Evolutionary conservation across 2,113 vertebrate genomes (phyloP), one percentile per base, ranked within the genome.

Genomic region (Odocoileus virginianus): DNA sequence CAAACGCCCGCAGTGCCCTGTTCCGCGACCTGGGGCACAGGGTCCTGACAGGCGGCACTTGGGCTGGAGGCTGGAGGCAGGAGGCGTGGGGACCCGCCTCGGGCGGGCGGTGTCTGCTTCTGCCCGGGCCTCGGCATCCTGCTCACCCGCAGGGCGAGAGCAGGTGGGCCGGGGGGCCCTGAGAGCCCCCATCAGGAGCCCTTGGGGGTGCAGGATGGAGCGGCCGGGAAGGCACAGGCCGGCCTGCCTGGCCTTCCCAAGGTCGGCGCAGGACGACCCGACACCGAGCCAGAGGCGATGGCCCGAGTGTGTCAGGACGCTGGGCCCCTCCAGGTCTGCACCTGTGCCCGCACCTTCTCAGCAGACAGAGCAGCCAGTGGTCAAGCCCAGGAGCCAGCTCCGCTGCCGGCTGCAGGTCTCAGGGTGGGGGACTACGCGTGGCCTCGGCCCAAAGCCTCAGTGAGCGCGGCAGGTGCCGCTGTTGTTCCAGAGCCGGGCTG

Each of bases 151-250:
- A 64, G 54, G 76, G 30, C 11, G 0, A 64, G 27, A 25, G 27
- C 15, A 1, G 50, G 74, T 1, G 0, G 54, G 43, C 21, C 27
- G 23, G 57, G 21, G 19, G 15, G 28, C 28, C 76, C 45, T 3
- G 76, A 30, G 45, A 78, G 58, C 58, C n/a, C 71, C 64, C 10
- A 17, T 50, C n/a, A 16, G 10, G 9, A 54, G 89, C 78, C 64
- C 2, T 6, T 2, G 50, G n/a, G 55, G 27, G 3, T 12, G 15
- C 2, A 23, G 15, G 23, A 6, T 0, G n/a, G 47, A 88, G 36
- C 0, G 2, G 47, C 11, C 0, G 0, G 27, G 55, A 40, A 25
- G 6, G 4, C 2, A 15, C 58, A 6, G 0, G 1, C 1, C 12
- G 10, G 27, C 11, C 14, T 85, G 50, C 16, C 2, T 19, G 36